These are phyloP conservation scores for Nematolebias whitei DNA, from an alignment of 2,113 vertebrate species.

Conservation along the genomic window DNA sequence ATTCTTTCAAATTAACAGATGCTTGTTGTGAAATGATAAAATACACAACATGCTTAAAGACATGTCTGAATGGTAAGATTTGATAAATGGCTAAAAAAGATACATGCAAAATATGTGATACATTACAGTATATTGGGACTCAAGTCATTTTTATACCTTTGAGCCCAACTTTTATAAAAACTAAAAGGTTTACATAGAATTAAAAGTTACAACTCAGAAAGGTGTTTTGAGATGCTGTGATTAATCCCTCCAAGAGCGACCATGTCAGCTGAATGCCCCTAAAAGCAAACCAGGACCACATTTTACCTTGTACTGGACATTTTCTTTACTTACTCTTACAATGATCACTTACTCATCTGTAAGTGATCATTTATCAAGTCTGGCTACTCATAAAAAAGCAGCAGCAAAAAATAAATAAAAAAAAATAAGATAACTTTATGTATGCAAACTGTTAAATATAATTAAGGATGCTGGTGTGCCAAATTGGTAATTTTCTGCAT, in stretches of 20 bases:
- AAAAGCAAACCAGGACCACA: not conserved
- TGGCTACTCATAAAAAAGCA: not conserved
- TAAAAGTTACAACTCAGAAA: not conserved
- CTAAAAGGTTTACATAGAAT: too few species aligned
- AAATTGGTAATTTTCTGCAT: not conserved
- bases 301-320: not conserved
- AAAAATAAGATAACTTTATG: not conserved
- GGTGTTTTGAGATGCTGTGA: not conserved
- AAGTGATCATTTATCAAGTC: not conserved
- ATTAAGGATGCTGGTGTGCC: slow-evolving; percentile 1
- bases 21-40: not conserved
- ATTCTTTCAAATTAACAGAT: not conserved
- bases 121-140: not conserved
- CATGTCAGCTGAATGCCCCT: not conserved
- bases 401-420: too few species aligned
- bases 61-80: too few species aligned
- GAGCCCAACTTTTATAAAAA: too few species aligned
- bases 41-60: too few species aligned
- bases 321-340: too few species aligned
- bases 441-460: not conserved
- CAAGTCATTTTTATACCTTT: not conserved
- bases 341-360: not conserved
- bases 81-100: too few species aligned
- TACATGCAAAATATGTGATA: too few species aligned
- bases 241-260: not conserved